Base-by-base conservation (phyloP, 2,888 invertebrate genomes). In the Diachrysia chrysitis region DNA sequence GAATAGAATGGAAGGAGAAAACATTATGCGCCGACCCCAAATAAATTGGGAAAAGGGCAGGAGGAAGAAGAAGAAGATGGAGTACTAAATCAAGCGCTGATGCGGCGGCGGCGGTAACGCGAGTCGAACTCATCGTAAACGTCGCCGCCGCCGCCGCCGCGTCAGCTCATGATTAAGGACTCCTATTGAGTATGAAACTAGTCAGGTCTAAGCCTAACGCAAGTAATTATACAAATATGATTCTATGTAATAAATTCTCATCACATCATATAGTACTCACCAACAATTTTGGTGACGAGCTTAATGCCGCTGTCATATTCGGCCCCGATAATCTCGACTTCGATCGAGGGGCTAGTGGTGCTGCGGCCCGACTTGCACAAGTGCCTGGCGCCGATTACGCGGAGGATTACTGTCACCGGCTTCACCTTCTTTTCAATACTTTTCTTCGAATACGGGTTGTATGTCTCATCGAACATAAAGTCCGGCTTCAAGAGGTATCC, bases 401-500 rank as follows among this genome's bases (percentile, higher is more conserved):
- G 96, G 69, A 99, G 95, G 76, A 96, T 96, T 89, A 72, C 97
- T 93, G 77, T 96, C 96, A 66, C 96, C 92, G 80, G 95, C 94
- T 73, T 82, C 48, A 87, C 87, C 21, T 84, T 88, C 58, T 77
- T 81, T 53, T 95, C 95, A 5, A 97, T 91, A 1, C 96, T 95
- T 58, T 93, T 95, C 75, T 96, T 96, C 77, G 98, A 97, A 79
- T 96, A 97, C 0, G 99, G 99, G 90, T 97, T 98, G 88, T 97
- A 98, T 0, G 96, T 96, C 6, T 98, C 97, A 2, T 96, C 94
- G 64, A 97, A 96, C 98, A 99, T 98, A 80, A 98, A 98, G 2
- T 97, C 97, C 0, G 99, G 99, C 88, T 98, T 98, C 64, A 99
- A 92, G 0, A 99, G 95, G 89, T 98, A 99, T 0, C 99, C 99